Conservation (phyloP, 2,888 invertebrate species). For the Eupeodes latifasciatus region DNA sequence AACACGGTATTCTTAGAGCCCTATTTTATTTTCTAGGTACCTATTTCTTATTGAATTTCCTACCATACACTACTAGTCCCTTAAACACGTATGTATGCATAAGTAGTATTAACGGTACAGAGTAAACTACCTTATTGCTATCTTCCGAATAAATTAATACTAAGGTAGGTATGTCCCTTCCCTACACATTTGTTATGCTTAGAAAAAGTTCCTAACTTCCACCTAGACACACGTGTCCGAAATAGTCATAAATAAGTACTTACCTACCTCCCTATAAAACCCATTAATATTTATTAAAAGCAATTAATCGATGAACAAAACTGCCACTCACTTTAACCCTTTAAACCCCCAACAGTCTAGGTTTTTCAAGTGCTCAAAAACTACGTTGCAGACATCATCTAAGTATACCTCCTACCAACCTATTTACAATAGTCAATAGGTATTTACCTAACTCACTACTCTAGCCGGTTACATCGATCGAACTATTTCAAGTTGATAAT, state of each 20-base stretch:
- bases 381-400: slow-evolving; percentile 1
- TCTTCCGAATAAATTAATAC: no score
- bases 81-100: no score
- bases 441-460: neutral
- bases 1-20: no score
- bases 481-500: neutral
- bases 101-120: no score
- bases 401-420: neutral
- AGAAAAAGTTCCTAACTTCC: no score
- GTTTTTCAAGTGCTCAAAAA: neutral
- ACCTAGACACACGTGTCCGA: neutral
- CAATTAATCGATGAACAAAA: slow-evolving; percentile 23
- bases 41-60: no score
- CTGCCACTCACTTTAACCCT: slow-evolving; percentile 4
- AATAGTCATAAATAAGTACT: neutral
- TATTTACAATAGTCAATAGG: no score
- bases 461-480: neutral
- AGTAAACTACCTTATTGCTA: no score
- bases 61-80: no score
- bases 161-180: no score
- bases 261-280: neutral
- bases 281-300: slow-evolving; percentile 21
- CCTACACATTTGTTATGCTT: neutral
- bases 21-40: no score
- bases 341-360: slow-evolving; percentile 9